Evolutionary conservation across 1,140 invertebrate species (phyloP), one percentile per base, ranked within the genome.

Genomic region (Brevipalpus yothersi): DNA sequence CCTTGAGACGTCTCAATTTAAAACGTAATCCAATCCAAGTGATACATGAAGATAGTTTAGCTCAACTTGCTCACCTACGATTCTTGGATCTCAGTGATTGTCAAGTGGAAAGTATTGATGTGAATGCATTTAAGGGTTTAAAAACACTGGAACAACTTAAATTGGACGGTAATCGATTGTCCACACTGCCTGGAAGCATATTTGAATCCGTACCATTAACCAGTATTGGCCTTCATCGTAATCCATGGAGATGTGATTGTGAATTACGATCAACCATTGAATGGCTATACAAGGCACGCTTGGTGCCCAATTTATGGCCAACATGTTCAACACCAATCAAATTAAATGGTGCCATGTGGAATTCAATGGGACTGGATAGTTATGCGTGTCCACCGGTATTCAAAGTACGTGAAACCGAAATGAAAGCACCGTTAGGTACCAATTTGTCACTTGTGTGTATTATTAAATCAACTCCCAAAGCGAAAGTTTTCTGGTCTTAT

Each of bases 201-300:
- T 72, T 87, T 21, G 78, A 77, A 8, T 75, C 77, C 4, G 69
- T 88, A 11, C 79, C 77, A 61, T 70, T 87, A 31, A 81, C 84
- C 63, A 82, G 80, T 11, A 69, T 87, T 53, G 81, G 84, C 65
- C 68, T 86, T 39, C 76, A 81, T 15, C 76, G 75, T 41, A 87
- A 87, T 69, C 81, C 80, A 0, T 86, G 83, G 84, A 80, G 84
- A 68, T 87, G 84, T 69, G 79, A 82, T 41, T 87, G 84, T 69
- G 72, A 74, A 17, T 68, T 86, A n/a, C 72, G 82, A 61, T 79
- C 82, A 0, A 67, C 85, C 41, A 68, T 81, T 15, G 76, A 80
- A 61, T 88, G 84, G 84, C 83, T 86, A 79, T 68, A 80, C 53
- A 73, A 75, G 56, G 77, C 79, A 66, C 86, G 86, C 67, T 78